Evolutionary conservation across 2,888 invertebrate species (phyloP), one percentile per base, ranked within the genome.

Genomic region (Mesorhabditis sp.): DNA sequence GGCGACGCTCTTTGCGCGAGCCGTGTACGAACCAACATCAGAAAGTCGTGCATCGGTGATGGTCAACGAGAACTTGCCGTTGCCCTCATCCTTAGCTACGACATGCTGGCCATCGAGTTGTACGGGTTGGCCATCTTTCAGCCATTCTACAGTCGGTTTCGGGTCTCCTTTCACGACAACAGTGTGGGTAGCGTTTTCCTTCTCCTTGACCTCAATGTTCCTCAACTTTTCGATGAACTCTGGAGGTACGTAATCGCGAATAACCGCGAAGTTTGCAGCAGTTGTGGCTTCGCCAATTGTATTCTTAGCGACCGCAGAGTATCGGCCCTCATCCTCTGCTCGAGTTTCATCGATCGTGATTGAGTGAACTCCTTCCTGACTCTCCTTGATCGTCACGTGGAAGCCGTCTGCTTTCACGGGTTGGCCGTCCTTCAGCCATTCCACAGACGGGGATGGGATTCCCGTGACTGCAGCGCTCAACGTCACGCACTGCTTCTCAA

Each of bases 291-390:
- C 28, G 28, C 28, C 28, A 28, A 28, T 28, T 2, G 28, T 28
- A 87, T 98, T 98, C 45, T 90, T 91, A 0, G 95, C 95, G 4
- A 93, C 91, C 0, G 95, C 94, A 86, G 95, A 94, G 88, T 96
- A 98, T 86, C 91, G 90, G 10, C 97, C 97, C 0, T 92, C 93
- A 88, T 95, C 95, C 62, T 92, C 90, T 68, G 93, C 77, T 45
- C 72, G 62, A 70, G 88, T 85, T 44, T 84, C 81, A 62, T 81
- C 74, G 64, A 88, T 86, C 62, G 86, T 86, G 66, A 88, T 79
- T 61, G 84, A 74, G 4, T 90, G 90, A 85, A 63, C 67, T 68
- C 75, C 76, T 42, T 74, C 74, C 6, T 72, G 66, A 65, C 77
- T 67, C 70, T 76, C 74, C 10, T 70, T 68, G 10, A 80, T 72